These are phyloP conservation scores for Zaprionus bogoriensis DNA, from an alignment of 2,888 invertebrate species.

Conservation along the genomic window DNA sequence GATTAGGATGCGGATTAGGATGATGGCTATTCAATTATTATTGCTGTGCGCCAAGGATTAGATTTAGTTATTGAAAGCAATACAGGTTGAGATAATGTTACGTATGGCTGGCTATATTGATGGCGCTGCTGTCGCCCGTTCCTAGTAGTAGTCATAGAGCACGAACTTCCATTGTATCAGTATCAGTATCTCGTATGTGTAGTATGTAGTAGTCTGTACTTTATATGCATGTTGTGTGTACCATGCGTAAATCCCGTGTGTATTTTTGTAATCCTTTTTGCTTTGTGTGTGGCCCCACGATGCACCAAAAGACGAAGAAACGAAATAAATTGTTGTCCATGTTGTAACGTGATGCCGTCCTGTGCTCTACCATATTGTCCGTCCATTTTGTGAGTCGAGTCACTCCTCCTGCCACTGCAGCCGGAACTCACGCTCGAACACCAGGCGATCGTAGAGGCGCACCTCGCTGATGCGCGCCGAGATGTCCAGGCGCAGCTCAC, in stretches of 20 bases:
- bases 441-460: constrained; percentile 72
- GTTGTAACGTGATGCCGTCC: too few species aligned
- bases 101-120: too few species aligned
- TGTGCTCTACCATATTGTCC: too few species aligned
- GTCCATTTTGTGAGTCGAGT: too few species aligned
- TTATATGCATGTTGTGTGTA: constrained; percentile 19
- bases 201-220: constrained; percentile 4
- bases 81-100: constrained; percentile 12
- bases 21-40: constrained; percentile 14
- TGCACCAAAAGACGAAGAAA: constrained; percentile 48
- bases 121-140: not conserved
- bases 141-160: not conserved
- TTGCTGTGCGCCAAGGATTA: constrained; percentile 32
- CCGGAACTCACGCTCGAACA: constrained; percentile 77
- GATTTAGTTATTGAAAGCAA: constrained; percentile 52
- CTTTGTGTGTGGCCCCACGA: too few species aligned
- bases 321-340: constrained; percentile 55
- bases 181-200: too few species aligned
- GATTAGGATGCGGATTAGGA: too few species aligned
- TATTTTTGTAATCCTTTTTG: constrained; percentile 65
- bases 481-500: constrained; percentile 77
- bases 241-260: constrained; percentile 36
- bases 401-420: constrained; percentile 74
- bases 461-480: constrained; percentile 78
- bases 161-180: too few species aligned